Conservation (phyloP, 92 coral and sea anemone genomes). For the Chrysogorgia sp. region DNA sequence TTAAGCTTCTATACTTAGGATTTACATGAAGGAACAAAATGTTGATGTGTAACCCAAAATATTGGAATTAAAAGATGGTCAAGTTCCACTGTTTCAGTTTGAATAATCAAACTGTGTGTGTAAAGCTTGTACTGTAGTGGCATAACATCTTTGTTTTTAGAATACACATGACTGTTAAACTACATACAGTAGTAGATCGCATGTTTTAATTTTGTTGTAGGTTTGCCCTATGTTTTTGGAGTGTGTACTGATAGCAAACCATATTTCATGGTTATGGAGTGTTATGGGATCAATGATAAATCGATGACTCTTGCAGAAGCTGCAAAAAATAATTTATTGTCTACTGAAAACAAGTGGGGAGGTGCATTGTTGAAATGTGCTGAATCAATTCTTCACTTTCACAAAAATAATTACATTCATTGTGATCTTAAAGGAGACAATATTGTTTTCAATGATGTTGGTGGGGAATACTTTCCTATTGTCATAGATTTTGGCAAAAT, state of each 20-base stretch:
- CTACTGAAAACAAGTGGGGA: background rate
- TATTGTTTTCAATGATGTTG: background rate
- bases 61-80: too few species aligned
- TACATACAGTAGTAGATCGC: too few species aligned
- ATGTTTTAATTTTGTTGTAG: too few species aligned
- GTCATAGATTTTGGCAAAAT: conserved; percentile 19
- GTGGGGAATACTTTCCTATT: background rate
- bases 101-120: too few species aligned
- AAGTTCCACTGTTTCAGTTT: too few species aligned
- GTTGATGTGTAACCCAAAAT: too few species aligned
- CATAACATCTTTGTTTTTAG: too few species aligned
- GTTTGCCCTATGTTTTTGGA: conserved; percentile 4
- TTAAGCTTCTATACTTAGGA: too few species aligned
- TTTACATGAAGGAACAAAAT: too few species aligned
- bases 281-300: background rate
- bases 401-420: background rate
- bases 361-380: conserved; percentile 6
- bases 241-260: background rate
- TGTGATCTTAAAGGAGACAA: conserved; percentile 18
- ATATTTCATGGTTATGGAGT: conserved; percentile 11
- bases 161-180: too few species aligned
- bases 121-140: too few species aligned
- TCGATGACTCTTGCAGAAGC: background rate
- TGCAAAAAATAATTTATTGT: background rate
- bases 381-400: conserved; percentile 1